phyloP scores from a whole-genome alignment of 2,113 vertebrate species.

The Harpagus bidentatus region DNA sequence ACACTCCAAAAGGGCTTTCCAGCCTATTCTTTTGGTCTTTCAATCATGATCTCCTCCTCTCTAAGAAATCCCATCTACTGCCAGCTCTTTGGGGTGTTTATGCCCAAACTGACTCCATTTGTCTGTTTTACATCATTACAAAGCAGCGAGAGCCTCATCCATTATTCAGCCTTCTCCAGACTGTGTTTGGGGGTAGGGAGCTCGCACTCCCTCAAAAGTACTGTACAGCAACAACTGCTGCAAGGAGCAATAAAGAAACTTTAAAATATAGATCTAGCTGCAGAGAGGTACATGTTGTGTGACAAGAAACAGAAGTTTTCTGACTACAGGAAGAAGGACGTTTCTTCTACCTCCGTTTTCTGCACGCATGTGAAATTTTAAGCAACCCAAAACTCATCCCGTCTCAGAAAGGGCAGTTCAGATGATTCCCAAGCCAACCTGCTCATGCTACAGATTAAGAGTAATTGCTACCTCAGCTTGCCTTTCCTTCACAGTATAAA shows the following conservation, averaged over 20 bases:
- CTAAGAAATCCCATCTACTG: neutral
- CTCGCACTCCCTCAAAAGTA: neutral
- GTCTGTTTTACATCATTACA: neutral
- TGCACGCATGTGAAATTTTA: neutral
- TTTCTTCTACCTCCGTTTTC: neutral
- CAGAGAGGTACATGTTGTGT: fast-evolving
- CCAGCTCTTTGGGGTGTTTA: neutral
- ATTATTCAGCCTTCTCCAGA: neutral
- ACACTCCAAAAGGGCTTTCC: neutral
- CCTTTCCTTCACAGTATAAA: neutral
- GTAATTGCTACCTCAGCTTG: neutral
- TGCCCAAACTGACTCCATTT: neutral
- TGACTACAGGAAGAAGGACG: neutral
- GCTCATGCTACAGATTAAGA: neutral
- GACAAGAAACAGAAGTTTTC: neutral
- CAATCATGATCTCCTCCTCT: neutral
- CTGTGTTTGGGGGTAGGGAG: neutral
- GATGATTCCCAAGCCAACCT: neutral
- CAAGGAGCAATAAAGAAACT: neutral
- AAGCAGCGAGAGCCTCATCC: neutral
- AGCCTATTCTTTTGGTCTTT: neutral
- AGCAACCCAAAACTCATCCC: neutral
- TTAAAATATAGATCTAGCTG: neutral
- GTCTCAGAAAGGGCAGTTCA: neutral
- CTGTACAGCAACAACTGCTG: fast-evolving